These are phyloP conservation scores for Belgica antarctica DNA, from an alignment of 2,888 invertebrate species.

Conservation along the genomic window DNA sequence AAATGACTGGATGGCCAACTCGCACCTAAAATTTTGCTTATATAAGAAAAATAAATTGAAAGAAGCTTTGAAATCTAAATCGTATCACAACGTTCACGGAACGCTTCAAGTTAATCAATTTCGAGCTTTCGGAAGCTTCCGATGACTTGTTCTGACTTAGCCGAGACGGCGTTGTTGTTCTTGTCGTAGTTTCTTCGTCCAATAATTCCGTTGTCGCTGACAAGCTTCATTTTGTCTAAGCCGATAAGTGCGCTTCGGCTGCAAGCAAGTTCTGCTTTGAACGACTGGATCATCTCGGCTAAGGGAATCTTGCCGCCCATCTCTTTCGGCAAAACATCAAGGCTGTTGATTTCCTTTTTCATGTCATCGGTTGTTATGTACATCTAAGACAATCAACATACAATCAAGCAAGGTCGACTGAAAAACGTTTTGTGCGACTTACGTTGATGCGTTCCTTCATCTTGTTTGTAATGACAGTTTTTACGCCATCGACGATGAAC, in stretches of 20 bases:
- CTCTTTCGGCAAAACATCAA: slow-evolving; percentile 66
- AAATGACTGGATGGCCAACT: no score
- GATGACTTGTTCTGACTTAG: slow-evolving; percentile 48
- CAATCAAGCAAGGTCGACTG: neutral
- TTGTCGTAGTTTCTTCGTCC: slow-evolving; percentile 51
- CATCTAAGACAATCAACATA: slow-evolving; percentile 54
- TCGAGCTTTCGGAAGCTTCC: slow-evolving; percentile 71
- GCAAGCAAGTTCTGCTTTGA: slow-evolving; percentile 62
- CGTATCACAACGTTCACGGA: neutral
- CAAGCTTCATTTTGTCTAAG: slow-evolving; percentile 64
- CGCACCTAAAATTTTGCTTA: no score
- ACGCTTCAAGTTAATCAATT: slow-evolving; percentile 58
- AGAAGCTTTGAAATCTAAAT: no score
- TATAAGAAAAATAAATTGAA: no score
- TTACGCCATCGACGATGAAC: slow-evolving; percentile 72
- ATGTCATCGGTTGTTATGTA: slow-evolving; percentile 62
- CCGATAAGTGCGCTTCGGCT: slow-evolving; percentile 62
- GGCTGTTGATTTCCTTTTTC: slow-evolving; percentile 59
- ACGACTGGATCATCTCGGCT: slow-evolving; percentile 69
- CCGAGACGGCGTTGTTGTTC: slow-evolving; percentile 53
- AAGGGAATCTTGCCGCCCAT: slow-evolving; percentile 71
- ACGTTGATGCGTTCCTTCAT: slow-evolving; percentile 67
- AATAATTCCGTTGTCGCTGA: slow-evolving; percentile 63
- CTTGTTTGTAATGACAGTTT: slow-evolving; percentile 68
- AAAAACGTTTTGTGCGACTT: slow-evolving; percentile 46